phyloP scores from a whole-genome alignment of 2,113 vertebrate species.

The Xiphias gladius region DNA sequence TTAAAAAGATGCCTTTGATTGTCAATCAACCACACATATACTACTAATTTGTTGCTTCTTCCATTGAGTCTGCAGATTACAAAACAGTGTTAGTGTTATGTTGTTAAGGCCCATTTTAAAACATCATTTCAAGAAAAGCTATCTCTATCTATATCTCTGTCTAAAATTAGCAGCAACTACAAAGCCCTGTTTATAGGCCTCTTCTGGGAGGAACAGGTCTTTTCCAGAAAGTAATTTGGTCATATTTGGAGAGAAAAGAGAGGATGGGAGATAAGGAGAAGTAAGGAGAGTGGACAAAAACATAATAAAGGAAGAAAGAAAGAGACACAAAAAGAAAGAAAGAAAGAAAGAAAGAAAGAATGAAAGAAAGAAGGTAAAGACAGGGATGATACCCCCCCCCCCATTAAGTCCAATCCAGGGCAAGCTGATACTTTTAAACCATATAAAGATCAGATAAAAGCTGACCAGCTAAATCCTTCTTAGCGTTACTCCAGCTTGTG shows the following conservation, averaged over 20 bases:
- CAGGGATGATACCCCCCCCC: slow-evolving; percentile 29
- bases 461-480: neutral
- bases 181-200: slow-evolving; percentile 45
- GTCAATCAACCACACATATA: slow-evolving; percentile 23
- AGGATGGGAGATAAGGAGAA: slow-evolving; percentile 10
- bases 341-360: neutral
- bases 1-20: slow-evolving; percentile 42
- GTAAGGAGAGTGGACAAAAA: neutral
- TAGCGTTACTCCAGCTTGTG: neutral
- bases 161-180: slow-evolving; percentile 23
- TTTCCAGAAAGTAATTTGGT: slow-evolving; percentile 18
- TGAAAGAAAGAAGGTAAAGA: neutral
- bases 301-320: neutral
- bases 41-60: neutral
- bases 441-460: slow-evolving; percentile 15
- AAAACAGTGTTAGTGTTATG: neutral
- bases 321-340: neutral
- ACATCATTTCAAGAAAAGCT: neutral
- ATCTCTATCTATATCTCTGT: neutral
- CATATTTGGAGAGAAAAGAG: slow-evolving; percentile 53
- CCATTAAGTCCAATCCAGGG: neutral
- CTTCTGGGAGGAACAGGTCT: slow-evolving; percentile 6
- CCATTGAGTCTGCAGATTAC: neutral
- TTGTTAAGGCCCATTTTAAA: slow-evolving; percentile 2
- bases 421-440: neutral